These are phyloP conservation scores for Hoplodrina ambigua DNA, from an alignment of 2,888 invertebrate genomes.

Conservation along the genomic window DNA sequence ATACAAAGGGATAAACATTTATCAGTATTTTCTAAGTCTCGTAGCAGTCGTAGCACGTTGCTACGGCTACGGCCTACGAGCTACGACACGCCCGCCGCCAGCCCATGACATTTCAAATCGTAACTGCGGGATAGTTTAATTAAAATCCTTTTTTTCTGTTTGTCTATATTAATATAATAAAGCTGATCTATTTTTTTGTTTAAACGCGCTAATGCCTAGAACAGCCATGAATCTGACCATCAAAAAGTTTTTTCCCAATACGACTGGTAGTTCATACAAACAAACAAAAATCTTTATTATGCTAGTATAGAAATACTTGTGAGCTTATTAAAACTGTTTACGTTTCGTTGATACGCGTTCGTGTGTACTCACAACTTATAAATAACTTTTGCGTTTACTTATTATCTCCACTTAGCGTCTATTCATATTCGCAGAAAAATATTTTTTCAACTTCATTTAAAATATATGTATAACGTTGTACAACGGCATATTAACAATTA, in stretches of 20 bases:
- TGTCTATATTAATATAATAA: too few species aligned
- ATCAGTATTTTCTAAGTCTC: conserved; percentile 10
- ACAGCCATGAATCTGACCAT: too few species aligned
- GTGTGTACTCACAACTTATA: neutral
- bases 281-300: too few species aligned
- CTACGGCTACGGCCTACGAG: conserved; percentile 50
- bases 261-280: too few species aligned
- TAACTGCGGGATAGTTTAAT: neutral
- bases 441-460: neutral
- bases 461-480: neutral
- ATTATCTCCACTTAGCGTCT: neutral
- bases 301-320: too few species aligned
- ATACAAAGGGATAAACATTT: neutral
- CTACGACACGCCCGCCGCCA: conserved; percentile 27
- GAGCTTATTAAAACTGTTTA: too few species aligned
- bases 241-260: too few species aligned
- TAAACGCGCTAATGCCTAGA: too few species aligned
- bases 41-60: conserved; percentile 46
- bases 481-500: neutral
- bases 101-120: neutral
- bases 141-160: too few species aligned
- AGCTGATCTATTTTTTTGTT: too few species aligned
- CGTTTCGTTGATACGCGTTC: too few species aligned
- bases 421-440: neutral
- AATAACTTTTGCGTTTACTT: neutral